A percentile compares a stretch with the other conserved stretches of the same genome.
phyloP scores from a whole-genome alignment of 2,113 vertebrate genomes.

The human (Homo sapiens) region GRCh38 chr22:28266501-28267000 shows the following conservation, averaged over 20 bases:
- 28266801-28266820: not conserved
- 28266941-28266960: not conserved
- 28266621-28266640: not conserved
- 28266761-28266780: not conserved
- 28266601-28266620: not conserved
- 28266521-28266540: not conserved
- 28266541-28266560: not conserved
- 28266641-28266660: not conserved
- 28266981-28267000: not conserved
- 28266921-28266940: not conserved
- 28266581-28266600: not conserved
- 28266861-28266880: slow-evolving; percentile 15
- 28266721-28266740: not conserved
- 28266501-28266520: not conserved
- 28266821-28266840: slow-evolving; percentile 30
- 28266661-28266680: not conserved
- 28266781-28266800: slow-evolving; percentile 2
- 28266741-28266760: slow-evolving; percentile 16
- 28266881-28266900: not conserved
- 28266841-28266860: not conserved
- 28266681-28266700: not conserved
- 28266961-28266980: not conserved
- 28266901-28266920: not conserved
- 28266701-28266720: not conserved
- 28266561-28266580: not conserved